Base-by-base conservation (phyloP, 1,140 invertebrate genomes). In the Nasonia longicornis region DNA sequence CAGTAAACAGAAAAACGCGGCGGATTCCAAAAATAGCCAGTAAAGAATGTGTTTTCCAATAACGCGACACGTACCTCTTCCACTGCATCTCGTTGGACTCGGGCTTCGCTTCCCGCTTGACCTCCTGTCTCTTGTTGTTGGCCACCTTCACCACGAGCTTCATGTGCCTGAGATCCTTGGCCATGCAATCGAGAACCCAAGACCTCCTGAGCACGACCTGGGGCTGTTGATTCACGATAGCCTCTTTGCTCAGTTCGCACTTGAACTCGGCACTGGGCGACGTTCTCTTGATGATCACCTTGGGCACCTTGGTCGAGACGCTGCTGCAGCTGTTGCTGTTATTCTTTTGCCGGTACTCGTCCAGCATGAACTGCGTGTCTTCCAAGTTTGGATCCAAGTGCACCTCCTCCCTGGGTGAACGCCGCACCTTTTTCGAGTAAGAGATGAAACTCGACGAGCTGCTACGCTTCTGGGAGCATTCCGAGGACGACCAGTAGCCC, bases 211-310 rank as follows among this genome's bases (percentile, higher is more conserved):
- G 74, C 26, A 89, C 88, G 0, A 91, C 90, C 67, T 88, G 87
- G 1, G 90, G 90, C 70, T 91, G 90, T 11, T 87, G 83, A 0
- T 85, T 84, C 1, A 85, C 85, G 7, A 84, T 86, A 7, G 87
- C 87, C 20, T 84, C 83, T 82, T 90, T 89, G 64, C 90, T 91
- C 16, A 91, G 63, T 77, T 91, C 89, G n/a, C 90, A 91, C 31
- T 90, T 91, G 42, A 91, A 91, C 58, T 91, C 89, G 0, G 89
- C 87, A 29, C 83, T 90, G 0, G 89, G 86, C 12, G 90, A 90
- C 0, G 87, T 84, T 66, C 90, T 82, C 80, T 91, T 91, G 26
- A 91, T 91, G 58, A 91, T 91, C 0, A 91, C 90, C 70, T 91
- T 91, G 0, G 90, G 90, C 48, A 91, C 84, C 79, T 91, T 90